Base-by-base conservation (phyloP, 2,888 invertebrate genomes). In the Macrophya alboannulata region DNA sequence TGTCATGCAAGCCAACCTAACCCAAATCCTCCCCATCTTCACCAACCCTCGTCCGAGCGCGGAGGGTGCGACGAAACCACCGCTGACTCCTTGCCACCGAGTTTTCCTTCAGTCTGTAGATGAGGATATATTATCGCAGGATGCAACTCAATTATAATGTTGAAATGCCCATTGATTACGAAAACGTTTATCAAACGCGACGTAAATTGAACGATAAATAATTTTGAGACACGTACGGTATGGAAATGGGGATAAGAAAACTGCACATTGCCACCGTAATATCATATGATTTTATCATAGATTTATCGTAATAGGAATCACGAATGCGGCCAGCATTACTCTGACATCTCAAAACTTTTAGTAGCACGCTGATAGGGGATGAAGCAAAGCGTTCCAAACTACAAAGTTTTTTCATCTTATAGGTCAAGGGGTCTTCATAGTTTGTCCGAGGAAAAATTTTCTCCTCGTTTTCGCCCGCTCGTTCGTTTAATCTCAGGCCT, bases 1-100 rank as follows among this genome's bases (percentile, higher is more conserved):
- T 68, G 79, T 85, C 79, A 85, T 77, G 85, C n/a, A 45, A 85
- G 76, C 85, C 31, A 79, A 55, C 85, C 85, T 37, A 48, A 37
- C 71, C 59, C 40, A 37, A 81, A 40, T 25, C 12, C 62, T 62
- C 43, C 43, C 79, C 81, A 62, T 40, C 37, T 43, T 81, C 43
- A 68, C 45, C 85, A 48, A 76, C 79, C 84, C 84, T 62, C 62
- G 10, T 74, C 25, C 21, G n/a, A 76, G 43, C n/a, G 55, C 25
- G n/a, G 21, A 51, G 62, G 84, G 74, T 74, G 45, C n/a, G 31
- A 76, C 43, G 21, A 9, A 59, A 62, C 15, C 45, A 51, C 12
- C 51, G 9, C 76, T n/a, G 62, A 55, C 37, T 72, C 25, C 72
- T 71, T 40, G 25, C 45, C 48, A 8, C 74, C 71, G 51, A 76